A percentile compares a stretch with the other conserved stretches of the same genome.
Evolutionary conservation across 2,888 invertebrate genomes (phyloP).

Genomic region (Pteria penguin): DNA sequence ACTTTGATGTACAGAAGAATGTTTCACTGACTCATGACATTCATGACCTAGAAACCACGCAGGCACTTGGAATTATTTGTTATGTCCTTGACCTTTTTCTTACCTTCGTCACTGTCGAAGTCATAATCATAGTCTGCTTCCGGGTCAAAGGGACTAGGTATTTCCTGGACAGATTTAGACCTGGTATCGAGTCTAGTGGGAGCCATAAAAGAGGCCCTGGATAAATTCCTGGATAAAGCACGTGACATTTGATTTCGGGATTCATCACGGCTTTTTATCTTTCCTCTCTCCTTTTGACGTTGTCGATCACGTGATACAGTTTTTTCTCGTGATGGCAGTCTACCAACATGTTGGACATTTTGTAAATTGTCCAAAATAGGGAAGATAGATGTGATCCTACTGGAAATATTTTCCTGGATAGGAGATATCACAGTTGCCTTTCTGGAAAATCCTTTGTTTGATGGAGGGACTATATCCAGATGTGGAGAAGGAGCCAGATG

Average conservation of each 20-base stretch:
- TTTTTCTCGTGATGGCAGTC: background rate
- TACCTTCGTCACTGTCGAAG: constrained; percentile 61
- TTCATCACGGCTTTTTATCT: background rate
- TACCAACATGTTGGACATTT: background rate
- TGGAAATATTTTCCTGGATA: background rate
- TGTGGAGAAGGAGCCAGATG: background rate
- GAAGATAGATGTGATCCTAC: no score
- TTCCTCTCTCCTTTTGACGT: background rate
- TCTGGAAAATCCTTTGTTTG: background rate
- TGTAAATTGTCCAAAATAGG: background rate
- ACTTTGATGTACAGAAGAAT: no score
- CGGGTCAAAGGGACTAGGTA: constrained; percentile 44
- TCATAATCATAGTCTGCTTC: constrained; percentile 55
- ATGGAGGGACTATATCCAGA: background rate
- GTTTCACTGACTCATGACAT: no score
- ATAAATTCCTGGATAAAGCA: constrained; percentile 37
- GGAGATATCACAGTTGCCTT: constrained; percentile 1
- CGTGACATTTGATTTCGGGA: constrained; percentile 24
- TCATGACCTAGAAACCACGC: no score
- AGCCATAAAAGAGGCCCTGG: constrained; percentile 34
- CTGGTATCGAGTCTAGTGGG: constrained; percentile 2
- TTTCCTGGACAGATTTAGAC: background rate
- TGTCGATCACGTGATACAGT: background rate
- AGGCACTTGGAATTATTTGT: no score
- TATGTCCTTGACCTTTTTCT: background rate